Conservation (phyloP, 35 echinoderm and acorn worm species). For the Nesometra sesokonis region DNA sequence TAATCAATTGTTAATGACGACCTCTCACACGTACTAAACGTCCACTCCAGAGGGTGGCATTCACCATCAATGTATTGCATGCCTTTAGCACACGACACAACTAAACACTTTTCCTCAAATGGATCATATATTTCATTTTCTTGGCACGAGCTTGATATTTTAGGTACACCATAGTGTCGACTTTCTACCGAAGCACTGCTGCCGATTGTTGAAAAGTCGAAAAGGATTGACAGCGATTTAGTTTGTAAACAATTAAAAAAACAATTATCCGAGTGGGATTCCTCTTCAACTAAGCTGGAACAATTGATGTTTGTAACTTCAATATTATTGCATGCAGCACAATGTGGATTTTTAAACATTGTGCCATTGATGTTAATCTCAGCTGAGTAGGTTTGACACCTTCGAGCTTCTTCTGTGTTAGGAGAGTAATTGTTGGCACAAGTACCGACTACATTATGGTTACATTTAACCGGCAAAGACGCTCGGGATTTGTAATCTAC, state of each 20-base stretch:
- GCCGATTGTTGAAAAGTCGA: neutral
- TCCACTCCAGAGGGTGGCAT: neutral
- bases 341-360: constrained; percentile 13
- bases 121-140: neutral
- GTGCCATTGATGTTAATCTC: neutral
- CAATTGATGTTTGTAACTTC: neutral
- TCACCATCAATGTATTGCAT: no score
- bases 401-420: neutral
- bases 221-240: neutral
- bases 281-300: neutral
- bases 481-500: neutral
- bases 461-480: neutral
- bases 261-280: no score
- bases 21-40: neutral
- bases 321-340: constrained; percentile 3
- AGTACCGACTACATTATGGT: neutral
- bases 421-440: neutral
- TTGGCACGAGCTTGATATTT: neutral
- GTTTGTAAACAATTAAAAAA: neutral
- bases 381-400: neutral
- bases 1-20: neutral
- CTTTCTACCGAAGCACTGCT: neutral
- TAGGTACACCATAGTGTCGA: neutral
- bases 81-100: no score
- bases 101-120: neutral